Conservation (phyloP, 2,113 vertebrate species). For the Hucho hucho region DNA sequence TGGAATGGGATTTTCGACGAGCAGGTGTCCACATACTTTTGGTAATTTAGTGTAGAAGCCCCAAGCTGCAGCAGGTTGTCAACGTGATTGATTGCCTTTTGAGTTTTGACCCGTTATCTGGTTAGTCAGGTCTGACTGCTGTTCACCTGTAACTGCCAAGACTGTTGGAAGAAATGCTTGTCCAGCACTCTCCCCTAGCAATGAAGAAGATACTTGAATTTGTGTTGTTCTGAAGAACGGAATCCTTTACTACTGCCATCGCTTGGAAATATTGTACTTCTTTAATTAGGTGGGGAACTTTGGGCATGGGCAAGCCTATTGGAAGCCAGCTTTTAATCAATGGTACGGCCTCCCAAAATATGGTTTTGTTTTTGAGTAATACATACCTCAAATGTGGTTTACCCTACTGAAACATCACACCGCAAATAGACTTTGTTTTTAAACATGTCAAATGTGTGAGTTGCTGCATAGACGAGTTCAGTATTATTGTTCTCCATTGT, state of each 20-base stretch:
- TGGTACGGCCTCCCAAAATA: neutral
- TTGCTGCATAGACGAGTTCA: neutral
- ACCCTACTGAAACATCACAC: neutral
- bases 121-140: neutral
- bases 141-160: slow-evolving; percentile 1
- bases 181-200: slow-evolving; percentile 21
- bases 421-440: neutral
- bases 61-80: neutral
- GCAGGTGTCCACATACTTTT: too few species aligned
- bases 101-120: neutral
- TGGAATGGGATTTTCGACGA: too few species aligned
- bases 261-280: neutral
- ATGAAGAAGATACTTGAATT: slow-evolving; percentile 51
- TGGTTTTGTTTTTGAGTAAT: neutral
- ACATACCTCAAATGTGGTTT: neutral
- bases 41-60: neutral
- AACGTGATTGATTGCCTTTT: neutral
- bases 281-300: neutral
- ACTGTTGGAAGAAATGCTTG: slow-evolving; percentile 9
- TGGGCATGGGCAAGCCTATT: neutral
- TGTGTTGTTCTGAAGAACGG: neutral
- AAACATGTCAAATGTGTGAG: neutral
- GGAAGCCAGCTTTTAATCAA: neutral
- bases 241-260: neutral
- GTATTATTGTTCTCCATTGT: slow-evolving; percentile 13